phyloP scores from a whole-genome alignment of 2,888 invertebrate species.

The Melieria crassipennis region DNA sequence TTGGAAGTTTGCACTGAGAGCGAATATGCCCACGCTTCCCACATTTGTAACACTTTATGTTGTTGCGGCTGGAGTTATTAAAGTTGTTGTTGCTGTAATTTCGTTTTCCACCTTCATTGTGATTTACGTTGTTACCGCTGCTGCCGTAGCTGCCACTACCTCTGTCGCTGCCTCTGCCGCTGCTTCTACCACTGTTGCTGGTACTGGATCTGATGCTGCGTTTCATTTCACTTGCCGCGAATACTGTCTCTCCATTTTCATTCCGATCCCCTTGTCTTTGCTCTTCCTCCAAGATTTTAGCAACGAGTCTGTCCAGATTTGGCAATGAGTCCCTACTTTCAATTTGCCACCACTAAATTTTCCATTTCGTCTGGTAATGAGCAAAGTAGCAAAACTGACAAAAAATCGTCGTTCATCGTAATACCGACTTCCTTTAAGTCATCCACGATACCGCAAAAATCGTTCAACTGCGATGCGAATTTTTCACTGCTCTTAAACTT shows the following conservation, averaged over 20 bases:
- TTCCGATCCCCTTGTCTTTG: conserved; percentile 14
- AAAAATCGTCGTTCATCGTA: conserved; percentile 30
- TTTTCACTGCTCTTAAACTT: conserved; percentile 23
- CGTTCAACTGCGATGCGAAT: conserved; percentile 32
- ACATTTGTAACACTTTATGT: conserved; percentile 25
- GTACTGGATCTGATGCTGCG: too few relatives aligned
- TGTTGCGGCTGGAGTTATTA: conserved; percentile 7
- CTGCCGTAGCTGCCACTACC: neutral
- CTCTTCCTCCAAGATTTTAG: conserved; percentile 31
- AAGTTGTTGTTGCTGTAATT: conserved; percentile 11
- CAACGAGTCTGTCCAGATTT: conserved; percentile 26
- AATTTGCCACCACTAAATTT: conserved; percentile 34
- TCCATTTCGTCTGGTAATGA: conserved; percentile 36
- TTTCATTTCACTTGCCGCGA: conserved; percentile 3
- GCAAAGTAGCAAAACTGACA: conserved; percentile 35
- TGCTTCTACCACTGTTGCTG: neutral
- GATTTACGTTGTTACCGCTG: neutral
- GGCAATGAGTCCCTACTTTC: conserved; percentile 38
- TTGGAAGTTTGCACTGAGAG: conserved; percentile 15
- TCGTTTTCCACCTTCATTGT: neutral
- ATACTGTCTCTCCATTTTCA: neutral
- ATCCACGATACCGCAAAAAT: conserved; percentile 33
- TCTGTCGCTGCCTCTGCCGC: too few relatives aligned
- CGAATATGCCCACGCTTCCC: conserved; percentile 22
- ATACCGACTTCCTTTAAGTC: conserved; percentile 34